Base-by-base conservation (phyloP, 1,140 invertebrate species). In the Procambarus virginalis region DNA sequence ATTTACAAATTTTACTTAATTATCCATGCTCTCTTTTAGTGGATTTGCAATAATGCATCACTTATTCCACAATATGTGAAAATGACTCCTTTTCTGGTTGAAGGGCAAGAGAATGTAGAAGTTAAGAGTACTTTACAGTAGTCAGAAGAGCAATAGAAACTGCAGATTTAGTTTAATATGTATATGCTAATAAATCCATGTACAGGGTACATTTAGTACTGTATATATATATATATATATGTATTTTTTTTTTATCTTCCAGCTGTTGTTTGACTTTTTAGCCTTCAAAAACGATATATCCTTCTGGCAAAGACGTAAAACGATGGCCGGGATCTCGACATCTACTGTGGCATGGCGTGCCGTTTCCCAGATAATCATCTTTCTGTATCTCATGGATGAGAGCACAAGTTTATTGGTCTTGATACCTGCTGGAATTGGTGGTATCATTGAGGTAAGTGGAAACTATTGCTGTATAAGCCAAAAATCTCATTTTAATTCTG, bases 201-300 rank as follows among this genome's bases (percentile, higher is more conserved):
- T 34, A 34, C 34, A 34, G 34, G 34, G 34, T 34, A 34, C 34
- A 34, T 34, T 34, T 34, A 34, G 1, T 34, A 34, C 34, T 34
- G 34, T 34, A 34, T 34, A 34, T 20, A 17, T 20, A 64, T 20
- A 64, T 64, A 17, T 17, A 17, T 14, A 64, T 17, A 14, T 64
- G 3, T 14, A 64, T 55, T 9, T 64, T 17, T 20, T 34, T 5
- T 73, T 22, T 5, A 34, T 34, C 8, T 73, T 73, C n/a, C 94
- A 99, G 98, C 93, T 99, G 82, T 94, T 99, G 12, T 98, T 99
- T 93, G 99, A 99, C 93, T 98, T 99, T 93, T 94, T 99, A 77
- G 98, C 99, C 2, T 99, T 99, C 93, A 99, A 99, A 95, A 99
- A 99, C 94, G 99, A 99, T 93, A 97, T 99, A 5, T 96, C 95